Evolutionary conservation across 2,797 vertebrate genomes (phyloP).

Genomic region (Gastrophryne carolinensis): DNA sequence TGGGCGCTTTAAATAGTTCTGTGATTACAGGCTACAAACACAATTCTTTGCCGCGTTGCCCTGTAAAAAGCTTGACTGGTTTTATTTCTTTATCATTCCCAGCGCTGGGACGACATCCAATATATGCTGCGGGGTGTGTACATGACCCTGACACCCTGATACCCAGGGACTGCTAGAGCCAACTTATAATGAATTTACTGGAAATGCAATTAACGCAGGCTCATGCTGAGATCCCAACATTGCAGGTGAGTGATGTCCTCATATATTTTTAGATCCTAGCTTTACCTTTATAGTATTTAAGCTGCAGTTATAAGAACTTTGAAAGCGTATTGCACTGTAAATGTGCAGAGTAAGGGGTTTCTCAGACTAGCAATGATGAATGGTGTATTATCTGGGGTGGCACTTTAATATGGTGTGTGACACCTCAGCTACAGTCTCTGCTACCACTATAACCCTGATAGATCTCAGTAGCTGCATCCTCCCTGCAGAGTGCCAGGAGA

Average conservation of each 20-base stretch:
- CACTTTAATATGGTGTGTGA: slow-evolving; percentile 21
- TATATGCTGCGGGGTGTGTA: background rate
- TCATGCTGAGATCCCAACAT: slow-evolving; percentile 6
- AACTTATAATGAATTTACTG: slow-evolving; percentile 4
- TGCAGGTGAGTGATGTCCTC: slow-evolving; percentile 24
- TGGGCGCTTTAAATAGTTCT: too few species aligned
- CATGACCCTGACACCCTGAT: slow-evolving; percentile 23
- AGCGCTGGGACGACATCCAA: background rate
- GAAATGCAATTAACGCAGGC: slow-evolving; percentile 30
- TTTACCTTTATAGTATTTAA: slow-evolving; percentile 29
- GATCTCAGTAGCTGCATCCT: slow-evolving; percentile 20
- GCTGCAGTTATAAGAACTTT: slow-evolving; percentile 28
- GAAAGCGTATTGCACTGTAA: slow-evolving; percentile 27
- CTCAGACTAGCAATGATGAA: slow-evolving; percentile 23
- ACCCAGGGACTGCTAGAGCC: background rate
- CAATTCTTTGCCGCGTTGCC: background rate
- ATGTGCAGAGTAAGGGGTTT: slow-evolving; percentile 30
- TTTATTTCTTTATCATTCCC: background rate
- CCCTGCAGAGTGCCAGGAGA: background rate
- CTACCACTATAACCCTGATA: slow-evolving; percentile 12
- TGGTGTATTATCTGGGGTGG: slow-evolving; percentile 29
- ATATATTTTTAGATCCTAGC: background rate
- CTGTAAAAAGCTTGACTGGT: background rate
- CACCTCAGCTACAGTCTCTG: background rate
- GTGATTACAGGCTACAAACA: background rate